Evolutionary conservation across 2,113 vertebrate genomes (phyloP), one percentile per base, ranked within the genome.

Genomic region (Sterrhoptilus dennistouni): DNA sequence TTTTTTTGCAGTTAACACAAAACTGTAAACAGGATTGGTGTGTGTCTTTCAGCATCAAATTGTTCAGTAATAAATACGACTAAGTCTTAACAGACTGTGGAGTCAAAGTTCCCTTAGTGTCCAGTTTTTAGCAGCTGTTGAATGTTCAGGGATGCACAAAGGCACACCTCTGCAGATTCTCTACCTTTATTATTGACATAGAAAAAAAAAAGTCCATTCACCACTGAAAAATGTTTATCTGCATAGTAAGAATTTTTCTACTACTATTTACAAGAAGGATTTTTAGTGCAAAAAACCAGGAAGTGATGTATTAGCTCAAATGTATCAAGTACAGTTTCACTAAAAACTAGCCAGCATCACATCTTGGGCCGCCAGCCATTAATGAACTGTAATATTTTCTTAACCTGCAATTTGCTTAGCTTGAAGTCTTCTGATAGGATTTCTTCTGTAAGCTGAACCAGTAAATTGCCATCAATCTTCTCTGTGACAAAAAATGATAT

Each of bases 331-430:
- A 83, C 92, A 74, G 72, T 96, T 96, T 93, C 92, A 92, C 86
- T 91, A 66, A 54, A 69, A 61, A 75, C 71, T 31, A 90, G 84
- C 50, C 5, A 31, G 92, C 89, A 69, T 96, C 89, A 93, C 93
- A 99, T 99, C 96, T 99, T 99, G 84, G 99, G 99, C 94, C 99
- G 98, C 99, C 99, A 99, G 85, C 99, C 99, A 40, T 98, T 98
- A 93, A 99, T 99, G 97, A 99, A 99, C 96, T 99, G 99, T 96
- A 99, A 95, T 90, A 99, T 99, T 97, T 99, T 99, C 98, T 99
- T 99, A 94, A 99, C 99, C 96, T 99, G 99, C 83, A 99, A 98
- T 97, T 99, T 99, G 98, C 99, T 99, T 75, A 99, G 97, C 89
- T 98, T 99, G 97, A 99, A 99, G 98, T 99, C 99, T 96, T 99